Base-by-base conservation (phyloP, 2,797 vertebrate species). In the Poeciliopsis turneri region DNA sequence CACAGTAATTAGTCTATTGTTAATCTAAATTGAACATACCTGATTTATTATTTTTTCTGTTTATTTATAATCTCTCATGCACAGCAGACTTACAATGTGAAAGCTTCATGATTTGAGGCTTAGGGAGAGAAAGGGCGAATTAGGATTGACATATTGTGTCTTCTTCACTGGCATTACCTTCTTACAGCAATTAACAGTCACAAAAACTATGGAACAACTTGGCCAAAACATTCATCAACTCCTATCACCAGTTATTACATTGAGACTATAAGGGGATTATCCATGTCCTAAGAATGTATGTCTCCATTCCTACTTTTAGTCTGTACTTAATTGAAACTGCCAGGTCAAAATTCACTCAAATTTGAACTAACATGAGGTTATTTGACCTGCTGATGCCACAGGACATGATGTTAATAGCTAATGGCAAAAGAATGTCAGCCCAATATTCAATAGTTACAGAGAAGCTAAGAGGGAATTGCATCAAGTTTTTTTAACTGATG, bases 201-300 rank as follows among this genome's bases (percentile, higher is more conserved):
- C 75, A 92, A 89, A 90, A 88, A 87, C 78, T 77, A 45, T 70
- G 79, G 75, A 92, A 89, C 84, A 91, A 92, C 89, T 82, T 76
- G 79, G 82, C 81, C 85, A 81, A 75, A 91, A 92, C 59, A 95
- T 95, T 92, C 94, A 93, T 94, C 88, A 93, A 93, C 80, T 93
- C 89, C 87, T 92, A 92, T 94, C 92, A 83, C 82, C 43, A 90
- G 84, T 93, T 92, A 94, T 93, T 95, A 94, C 89, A 91, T 81
- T 91, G 89, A 92, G 80, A 80, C 84, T 83, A 49, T 90, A 84
- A 91, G 90, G 83, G 89, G 93, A 95, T 95, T 94, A 95, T 87
- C 87, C 78, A 83, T 82, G 83, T 92, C 86, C 82, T 81, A 76
- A 78, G 71, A 88, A 89, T 82, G 82, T 49, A 88, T 82, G 89